Conservation (phyloP, 2,888 invertebrate genomes). For the Erebia ligea region DNA sequence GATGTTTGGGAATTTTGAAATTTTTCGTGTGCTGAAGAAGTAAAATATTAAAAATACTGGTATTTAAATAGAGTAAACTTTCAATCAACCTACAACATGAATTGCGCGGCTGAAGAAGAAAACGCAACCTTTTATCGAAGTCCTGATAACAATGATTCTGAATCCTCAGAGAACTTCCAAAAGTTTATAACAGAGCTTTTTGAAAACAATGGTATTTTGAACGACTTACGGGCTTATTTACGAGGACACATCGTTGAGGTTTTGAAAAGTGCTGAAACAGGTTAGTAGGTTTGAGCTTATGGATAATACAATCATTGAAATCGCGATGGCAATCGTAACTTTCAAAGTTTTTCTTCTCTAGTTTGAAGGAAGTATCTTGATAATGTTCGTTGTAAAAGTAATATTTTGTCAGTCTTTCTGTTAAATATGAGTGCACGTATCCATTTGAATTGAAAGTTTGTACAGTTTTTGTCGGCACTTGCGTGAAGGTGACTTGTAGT, state of each 20-base stretch:
- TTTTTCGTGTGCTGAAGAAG: constrained; percentile 53
- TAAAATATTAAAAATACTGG: not conserved
- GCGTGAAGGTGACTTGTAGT: no score
- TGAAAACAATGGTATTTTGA: constrained; percentile 84
- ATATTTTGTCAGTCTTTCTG: no score
- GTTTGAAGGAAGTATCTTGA: no score
- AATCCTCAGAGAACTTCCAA: constrained; percentile 81
- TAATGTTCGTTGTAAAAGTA: no score
- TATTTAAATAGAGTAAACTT: constrained; percentile 22
- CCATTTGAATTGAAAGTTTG: no score
- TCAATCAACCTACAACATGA: constrained; percentile 53
- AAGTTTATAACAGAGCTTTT: constrained; percentile 82
- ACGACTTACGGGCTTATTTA: constrained; percentile 83
- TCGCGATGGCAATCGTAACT: no score
- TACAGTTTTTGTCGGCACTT: no score
- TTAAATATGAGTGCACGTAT: no score
- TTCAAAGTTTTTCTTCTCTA: no score
- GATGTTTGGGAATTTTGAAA: constrained; percentile 71
- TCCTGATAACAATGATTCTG: constrained; percentile 44
- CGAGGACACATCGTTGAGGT: constrained; percentile 83
- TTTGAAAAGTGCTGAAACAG: constrained; percentile 75
- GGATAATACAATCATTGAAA: not conserved
- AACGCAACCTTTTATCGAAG: constrained; percentile 39
- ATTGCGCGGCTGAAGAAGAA: constrained; percentile 42
- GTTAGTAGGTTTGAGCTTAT: constrained; percentile 44